Conservation (phyloP, 2,113 vertebrate species). For the Copsychus sechellarum region DNA sequence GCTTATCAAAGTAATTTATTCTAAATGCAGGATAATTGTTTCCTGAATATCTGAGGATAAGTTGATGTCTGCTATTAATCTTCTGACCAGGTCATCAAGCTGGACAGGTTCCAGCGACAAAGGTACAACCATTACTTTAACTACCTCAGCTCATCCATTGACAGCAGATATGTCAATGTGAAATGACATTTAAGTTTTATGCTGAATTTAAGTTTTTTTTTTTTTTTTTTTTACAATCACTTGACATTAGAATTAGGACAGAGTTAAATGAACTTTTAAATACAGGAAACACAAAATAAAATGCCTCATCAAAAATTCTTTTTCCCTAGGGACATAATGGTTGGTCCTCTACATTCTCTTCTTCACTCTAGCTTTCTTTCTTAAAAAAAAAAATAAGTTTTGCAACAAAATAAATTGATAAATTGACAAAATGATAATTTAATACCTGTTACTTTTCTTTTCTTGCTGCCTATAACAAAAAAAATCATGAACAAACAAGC, state of each 20-base stretch:
- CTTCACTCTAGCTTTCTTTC: neutral
- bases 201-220: conserved; percentile 25
- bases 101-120: neutral
- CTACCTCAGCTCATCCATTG: neutral
- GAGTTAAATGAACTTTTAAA: conserved; percentile 10
- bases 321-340: neutral
- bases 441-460: neutral
- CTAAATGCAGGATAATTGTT: neutral
- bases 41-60: neutral
- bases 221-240: neutral
- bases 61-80: neutral
- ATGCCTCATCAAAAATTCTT: neutral
- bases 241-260: conserved; percentile 1
- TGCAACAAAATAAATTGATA: neutral
- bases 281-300: conserved; percentile 4
- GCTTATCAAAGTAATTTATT: neutral
- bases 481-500: neutral
- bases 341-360: neutral
- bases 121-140: neutral
- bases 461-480: neutral
- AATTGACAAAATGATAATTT: neutral
- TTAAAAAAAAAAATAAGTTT: neutral
- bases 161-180: neutral
- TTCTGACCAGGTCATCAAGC: neutral
- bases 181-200: conserved; percentile 10